A percentile compares a stretch with the other conserved stretches of the same genome.
Conservation (phyloP, 64 coral and sea anemone genomes). For the Dendronephthya gigantea region DNA sequence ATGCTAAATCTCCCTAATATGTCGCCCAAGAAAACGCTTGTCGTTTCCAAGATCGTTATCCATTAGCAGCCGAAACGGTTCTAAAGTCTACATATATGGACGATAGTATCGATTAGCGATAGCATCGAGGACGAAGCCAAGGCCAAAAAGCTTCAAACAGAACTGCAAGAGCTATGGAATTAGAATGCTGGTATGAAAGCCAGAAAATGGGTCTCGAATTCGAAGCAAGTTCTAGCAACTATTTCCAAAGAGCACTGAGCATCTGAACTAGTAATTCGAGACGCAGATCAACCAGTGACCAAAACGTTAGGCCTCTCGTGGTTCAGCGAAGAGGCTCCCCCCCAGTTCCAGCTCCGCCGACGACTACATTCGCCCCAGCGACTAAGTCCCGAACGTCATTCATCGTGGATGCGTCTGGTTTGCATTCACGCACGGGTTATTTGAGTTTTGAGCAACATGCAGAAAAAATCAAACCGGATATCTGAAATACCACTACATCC, state of each 20-base stretch:
- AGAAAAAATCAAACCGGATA: not conserved
- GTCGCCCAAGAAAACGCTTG: not conserved
- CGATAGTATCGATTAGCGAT: not conserved
- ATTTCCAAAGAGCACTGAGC: not conserved
- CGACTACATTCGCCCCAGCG: not conserved
- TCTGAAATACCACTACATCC: slow-evolving; percentile 5
- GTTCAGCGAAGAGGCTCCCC: not conserved
- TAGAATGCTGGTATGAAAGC: not conserved
- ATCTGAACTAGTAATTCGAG: not conserved
- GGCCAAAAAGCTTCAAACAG: too few species aligned
- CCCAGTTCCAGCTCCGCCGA: not conserved
- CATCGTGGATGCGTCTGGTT: slow-evolving; percentile 32
- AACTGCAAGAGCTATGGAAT: not conserved
- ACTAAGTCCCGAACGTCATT: slow-evolving; percentile 30
- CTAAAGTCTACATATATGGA: not conserved
- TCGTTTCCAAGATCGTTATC: not conserved
- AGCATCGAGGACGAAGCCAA: not conserved
- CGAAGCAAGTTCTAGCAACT: not conserved
- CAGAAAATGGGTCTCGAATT: not conserved
- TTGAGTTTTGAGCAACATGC: slow-evolving; percentile 31
- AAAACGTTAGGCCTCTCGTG: not conserved
- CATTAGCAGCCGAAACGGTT: not conserved
- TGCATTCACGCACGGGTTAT: slow-evolving; percentile 15
- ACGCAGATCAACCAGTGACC: not conserved
- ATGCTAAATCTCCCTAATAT: not conserved